Base-by-base conservation (phyloP, 2,113 vertebrate species). In the Silurus asotus region DNA sequence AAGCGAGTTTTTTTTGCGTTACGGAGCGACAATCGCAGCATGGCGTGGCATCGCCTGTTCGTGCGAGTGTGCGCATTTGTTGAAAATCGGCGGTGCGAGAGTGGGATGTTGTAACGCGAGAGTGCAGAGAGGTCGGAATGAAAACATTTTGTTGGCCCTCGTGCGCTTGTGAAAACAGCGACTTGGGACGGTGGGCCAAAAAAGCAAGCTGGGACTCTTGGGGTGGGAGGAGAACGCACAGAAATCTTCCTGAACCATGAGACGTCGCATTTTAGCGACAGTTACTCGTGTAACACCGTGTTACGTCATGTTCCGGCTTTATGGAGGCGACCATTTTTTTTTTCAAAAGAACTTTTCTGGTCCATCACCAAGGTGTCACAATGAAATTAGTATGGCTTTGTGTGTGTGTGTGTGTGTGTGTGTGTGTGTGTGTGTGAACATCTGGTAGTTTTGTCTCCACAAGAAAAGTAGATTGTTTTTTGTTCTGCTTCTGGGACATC, bases 131-230 rank as follows among this genome's bases (percentile, higher is more conserved):
- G 62, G 79, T 55, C 1, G 17, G 61, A 85, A 79, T 55, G 55
- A 72, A 88, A 87, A 79, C 82, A 76, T 87, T 69, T 76, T 20
- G 61, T 81, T 80, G 88, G 75, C 81, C n/a, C 9, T n/a, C 56
- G 28, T 79, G 25, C 81, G 75, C 51, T 65, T 82, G 62, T 28
- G 75, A 76, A 87, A 84, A 84, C 84, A 87, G 65, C 37, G 78
- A 61, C 74, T 87, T 25, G 76, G 86, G 85, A 89, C 11, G 37
- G 64, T 72, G 49, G 28, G 81, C 79, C 65, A 79, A 81, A 76
- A 84, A 53, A 65, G 53, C 67, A n/a, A 65, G 70, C 82, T 61
- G 55, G 76, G 77, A 65, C 69, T 13, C 45, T 55, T 69, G 64
- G 19, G 48, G 69, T 19, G 67, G 81, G 65, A 83, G 69, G 82